phyloP scores from a whole-genome alignment of 2,797 vertebrate genomes.

The Adrianichthys oophorus region DNA sequence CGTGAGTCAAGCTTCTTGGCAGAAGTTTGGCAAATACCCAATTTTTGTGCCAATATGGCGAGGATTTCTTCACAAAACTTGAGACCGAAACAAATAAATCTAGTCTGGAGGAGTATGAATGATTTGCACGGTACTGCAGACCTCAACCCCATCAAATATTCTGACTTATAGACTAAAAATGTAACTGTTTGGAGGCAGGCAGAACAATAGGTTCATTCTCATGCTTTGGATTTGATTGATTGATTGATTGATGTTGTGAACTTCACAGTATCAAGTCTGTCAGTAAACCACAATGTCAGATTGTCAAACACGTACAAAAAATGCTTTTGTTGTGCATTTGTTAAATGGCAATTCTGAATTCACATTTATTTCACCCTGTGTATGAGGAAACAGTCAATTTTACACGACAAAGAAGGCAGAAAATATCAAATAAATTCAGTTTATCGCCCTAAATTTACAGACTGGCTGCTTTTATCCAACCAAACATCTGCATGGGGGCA shows the following conservation, averaged over 20 bases:
- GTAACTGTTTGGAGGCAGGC: neutral
- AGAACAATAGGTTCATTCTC: conserved; percentile 20
- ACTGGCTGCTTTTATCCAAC: no score
- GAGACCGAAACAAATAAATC: conserved; percentile 8
- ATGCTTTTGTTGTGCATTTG: neutral
- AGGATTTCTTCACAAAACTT: neutral
- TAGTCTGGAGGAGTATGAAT: conserved; percentile 7
- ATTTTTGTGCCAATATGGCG: neutral
- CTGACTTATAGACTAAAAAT: conserved; percentile 12
- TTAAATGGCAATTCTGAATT: neutral
- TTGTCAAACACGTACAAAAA: conserved; percentile 5
- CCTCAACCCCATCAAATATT: conserved; percentile 7
- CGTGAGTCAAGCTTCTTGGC: conserved; percentile 1
- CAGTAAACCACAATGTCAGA: conserved; percentile 15
- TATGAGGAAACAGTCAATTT: neutral
- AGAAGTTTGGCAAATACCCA: neutral
- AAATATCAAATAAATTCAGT: neutral
- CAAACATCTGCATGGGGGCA: no score
- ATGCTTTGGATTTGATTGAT: conserved; percentile 36
- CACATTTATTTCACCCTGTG: neutral
- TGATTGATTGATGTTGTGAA: conserved; percentile 38
- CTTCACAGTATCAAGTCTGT: conserved; percentile 6
- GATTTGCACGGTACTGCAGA: neutral
- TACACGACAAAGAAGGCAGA: neutral
- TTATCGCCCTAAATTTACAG: no score